Evolutionary conservation across 2,113 vertebrate genomes (phyloP).

Genomic region (Tamias sibiricus): DNA sequence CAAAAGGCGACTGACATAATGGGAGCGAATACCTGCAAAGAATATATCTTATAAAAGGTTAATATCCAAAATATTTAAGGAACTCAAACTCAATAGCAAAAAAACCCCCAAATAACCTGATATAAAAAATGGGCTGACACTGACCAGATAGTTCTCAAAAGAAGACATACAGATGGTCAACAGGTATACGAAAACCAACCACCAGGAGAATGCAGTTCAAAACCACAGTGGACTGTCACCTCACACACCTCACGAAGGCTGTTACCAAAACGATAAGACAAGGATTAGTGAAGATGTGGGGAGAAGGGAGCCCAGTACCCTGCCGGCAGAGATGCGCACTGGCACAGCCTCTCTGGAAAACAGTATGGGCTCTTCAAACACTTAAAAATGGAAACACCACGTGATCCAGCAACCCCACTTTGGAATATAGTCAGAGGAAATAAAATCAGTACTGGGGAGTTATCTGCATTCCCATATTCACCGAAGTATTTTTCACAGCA

Average conservation of each 20-base stretch:
- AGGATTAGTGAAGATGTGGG: neutral
- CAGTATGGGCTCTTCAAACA: neutral
- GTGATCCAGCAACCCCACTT: neutral
- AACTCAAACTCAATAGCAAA: neutral
- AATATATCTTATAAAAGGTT: neutral
- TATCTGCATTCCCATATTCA: neutral
- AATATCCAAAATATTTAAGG: neutral
- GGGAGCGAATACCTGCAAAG: neutral
- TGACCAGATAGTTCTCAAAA: neutral
- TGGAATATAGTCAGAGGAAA: neutral
- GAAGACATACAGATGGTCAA: neutral
- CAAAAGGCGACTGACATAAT: neutral
- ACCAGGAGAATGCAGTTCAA: neutral
- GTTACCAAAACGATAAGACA: neutral
- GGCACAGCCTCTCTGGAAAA: neutral
- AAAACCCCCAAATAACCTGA: neutral
- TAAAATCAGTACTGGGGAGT: neutral
- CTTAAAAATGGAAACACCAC: neutral
- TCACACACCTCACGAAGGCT: neutral
- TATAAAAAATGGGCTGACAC: neutral
- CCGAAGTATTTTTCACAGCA: neutral
- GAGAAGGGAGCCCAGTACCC: neutral
- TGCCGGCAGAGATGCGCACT: neutral
- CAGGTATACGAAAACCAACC: neutral
- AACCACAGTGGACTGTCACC: neutral